Base-by-base conservation (phyloP, 2,797 vertebrate species). In the Atherinosoma microstoma region DNA sequence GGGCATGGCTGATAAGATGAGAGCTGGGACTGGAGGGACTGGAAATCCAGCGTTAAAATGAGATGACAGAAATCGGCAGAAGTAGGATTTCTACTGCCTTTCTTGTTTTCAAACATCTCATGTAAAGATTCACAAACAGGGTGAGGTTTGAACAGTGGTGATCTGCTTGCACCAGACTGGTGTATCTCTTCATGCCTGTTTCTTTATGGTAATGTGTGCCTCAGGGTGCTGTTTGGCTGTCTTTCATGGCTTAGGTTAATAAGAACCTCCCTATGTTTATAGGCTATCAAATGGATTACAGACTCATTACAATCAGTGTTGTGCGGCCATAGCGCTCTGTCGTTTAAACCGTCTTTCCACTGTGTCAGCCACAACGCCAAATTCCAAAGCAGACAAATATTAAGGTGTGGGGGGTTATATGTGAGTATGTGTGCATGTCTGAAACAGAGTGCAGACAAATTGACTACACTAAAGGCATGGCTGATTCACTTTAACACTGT, bases 271-370 rank as follows among this genome's bases (percentile, higher is more conserved):
- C 84, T 78, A 76, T 78, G 84, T 89, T 89, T 85, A 88, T 75
- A 76, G 83, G 72, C 78, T 80, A 85, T 87, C 79, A 87, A 88
- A 91, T 87, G 87, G 83, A 90, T 91, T 93, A 88, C 76, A 89
- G 82, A 78, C 72, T 85, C 86, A 88, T 92, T 92, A 90, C 91
- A 77, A 82, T 69, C 82, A 75, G 67, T 56, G 62, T 75, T 18
- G 60, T 80, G 65, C 70, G 86, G 68, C 83, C 72, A 59, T 34
- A 67, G 79, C 88, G 63, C 68, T 67, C 77, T 67, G 75, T 64
- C 54, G 35, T 85, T 86, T 66, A 83, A 75, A 74, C 68, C 63
- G 56, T 63, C 76, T 84, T 83, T 89, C 68, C 42, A 72, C 78
- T 66, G 68, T 73, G 82, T 89, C 80, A 84, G 84, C 87, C 79